Conservation (phyloP, 2,888 invertebrate species). For the Drosophila anceps region DNA sequence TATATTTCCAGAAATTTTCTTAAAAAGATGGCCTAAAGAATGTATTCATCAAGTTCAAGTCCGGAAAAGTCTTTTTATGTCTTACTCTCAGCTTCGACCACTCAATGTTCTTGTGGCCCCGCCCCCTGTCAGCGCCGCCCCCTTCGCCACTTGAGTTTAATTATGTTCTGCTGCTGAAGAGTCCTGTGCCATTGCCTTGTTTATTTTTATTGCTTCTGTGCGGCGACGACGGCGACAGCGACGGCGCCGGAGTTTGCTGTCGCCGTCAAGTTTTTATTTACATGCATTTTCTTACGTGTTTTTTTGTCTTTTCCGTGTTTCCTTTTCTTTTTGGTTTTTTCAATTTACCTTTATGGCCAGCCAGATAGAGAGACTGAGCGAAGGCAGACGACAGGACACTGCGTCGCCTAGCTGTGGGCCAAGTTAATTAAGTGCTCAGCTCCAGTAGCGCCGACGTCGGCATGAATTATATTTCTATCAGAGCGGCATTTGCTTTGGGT, state of each 20-base stretch:
- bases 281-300: conserved; percentile 53
- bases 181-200: conserved; percentile 76
- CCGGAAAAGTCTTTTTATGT: conserved; percentile 1
- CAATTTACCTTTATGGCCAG: conserved; percentile 76
- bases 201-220: conserved; percentile 74
- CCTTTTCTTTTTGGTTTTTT: conserved; percentile 46
- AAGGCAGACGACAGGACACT: not conserved
- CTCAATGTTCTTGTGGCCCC: not conserved
- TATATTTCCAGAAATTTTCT: not conserved
- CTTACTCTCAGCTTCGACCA: conserved; percentile 3
- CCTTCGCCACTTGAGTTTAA: conserved; percentile 69
- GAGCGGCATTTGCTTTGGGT: conserved; percentile 1
- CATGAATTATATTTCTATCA: conserved; percentile 44
- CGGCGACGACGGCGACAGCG: conserved; percentile 21
- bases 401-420: conserved; percentile 22
- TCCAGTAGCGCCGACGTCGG: conserved; percentile 11
- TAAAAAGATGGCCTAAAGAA: conserved; percentile 8
- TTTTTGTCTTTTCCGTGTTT: conserved; percentile 21
- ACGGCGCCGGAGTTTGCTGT: conserved; percentile 9
- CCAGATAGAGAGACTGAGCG: conserved; percentile 5
- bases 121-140: not conserved
- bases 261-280: conserved; percentile 66
- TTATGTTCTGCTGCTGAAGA: conserved; percentile 68
- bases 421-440: conserved; percentile 60
- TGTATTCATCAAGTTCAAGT: conserved; percentile 8